A percentile compares a stretch with the other conserved stretches of the same genome.
Conservation (phyloP, 2,113 vertebrate species). For the Thryonomys swinderianus region DNA sequence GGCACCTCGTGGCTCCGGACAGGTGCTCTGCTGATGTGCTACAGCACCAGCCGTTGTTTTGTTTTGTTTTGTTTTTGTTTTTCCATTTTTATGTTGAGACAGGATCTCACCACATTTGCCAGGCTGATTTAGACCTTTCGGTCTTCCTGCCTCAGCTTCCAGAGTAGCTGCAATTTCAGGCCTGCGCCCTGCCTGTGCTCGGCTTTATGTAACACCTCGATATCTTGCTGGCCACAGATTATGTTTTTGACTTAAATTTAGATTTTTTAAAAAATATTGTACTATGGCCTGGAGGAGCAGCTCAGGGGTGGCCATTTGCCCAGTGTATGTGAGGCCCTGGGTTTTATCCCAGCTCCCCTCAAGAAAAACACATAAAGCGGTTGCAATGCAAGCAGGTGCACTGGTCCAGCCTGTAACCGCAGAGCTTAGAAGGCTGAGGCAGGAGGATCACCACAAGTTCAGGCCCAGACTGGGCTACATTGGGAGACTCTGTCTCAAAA, state of each 20-base stretch:
- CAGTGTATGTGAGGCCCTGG: neutral
- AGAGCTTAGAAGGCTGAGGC: neutral
- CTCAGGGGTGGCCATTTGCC: neutral
- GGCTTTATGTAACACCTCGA: neutral
- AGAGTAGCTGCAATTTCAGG: neutral
- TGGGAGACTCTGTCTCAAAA: neutral
- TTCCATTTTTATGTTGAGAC: neutral
- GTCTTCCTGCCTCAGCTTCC: neutral
- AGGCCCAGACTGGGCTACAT: too few relatives aligned
- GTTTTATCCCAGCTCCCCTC: neutral
- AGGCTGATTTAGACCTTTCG: neutral
- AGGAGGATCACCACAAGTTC: neutral
- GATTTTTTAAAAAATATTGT: neutral
- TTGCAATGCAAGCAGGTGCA: neutral
- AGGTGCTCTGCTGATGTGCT: too few relatives aligned
- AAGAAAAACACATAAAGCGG: neutral
- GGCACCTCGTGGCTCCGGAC: neutral
- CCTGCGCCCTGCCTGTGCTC: rapidly evolving
- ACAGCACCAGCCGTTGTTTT: neutral
- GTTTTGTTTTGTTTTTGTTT: too few relatives aligned
- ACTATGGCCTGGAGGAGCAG: neutral
- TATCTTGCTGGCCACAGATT: neutral
- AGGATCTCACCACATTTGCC: neutral
- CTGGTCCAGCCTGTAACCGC: neutral
- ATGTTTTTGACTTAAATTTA: neutral